Evolutionary conservation across 2,113 vertebrate species (phyloP), one percentile per base, ranked within the genome.

Genomic region (Alethe castanea): DNA sequence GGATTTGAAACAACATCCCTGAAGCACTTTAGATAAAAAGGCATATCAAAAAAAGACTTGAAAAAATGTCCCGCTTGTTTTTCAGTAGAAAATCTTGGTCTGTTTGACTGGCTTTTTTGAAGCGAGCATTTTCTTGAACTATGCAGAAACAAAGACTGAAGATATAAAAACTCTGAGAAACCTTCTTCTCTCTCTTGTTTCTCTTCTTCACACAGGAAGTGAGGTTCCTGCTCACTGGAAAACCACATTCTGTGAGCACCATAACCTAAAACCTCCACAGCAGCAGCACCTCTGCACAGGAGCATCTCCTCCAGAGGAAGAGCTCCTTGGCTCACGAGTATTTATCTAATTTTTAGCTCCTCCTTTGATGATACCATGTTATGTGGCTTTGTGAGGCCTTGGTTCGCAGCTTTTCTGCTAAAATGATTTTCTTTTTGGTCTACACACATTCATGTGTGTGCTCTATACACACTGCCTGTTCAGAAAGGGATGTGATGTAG

Each of bases 381-480:
- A 3, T n/a, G 3, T 64, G 28, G 28, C 19, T 54, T 50, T 80
- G 9, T 45, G 35, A n/a, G 7, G 8, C 5, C 18, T 81, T 52
- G 26, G 5, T 54, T 65, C 77, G 57, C 7, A 80, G 12, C 4
- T 74, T 73, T 48, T 62, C 36, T 38, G 28, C 18, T 54, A 35
- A 24, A 78, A 61, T 25, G 14, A 17, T 38, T 50, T 59, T 59
- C 3, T 29, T 60, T 77, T n/a, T 47, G 23, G 8, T 45, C 42
- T 28, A 12, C 9, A 28, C 2, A 24, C 2, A 4, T 15, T 2
- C 4, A 8, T 1, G 3, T n/a, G 3, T n/a, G 19, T 38, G 19
- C 16, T 45, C 19, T 19, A 5, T n/a, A 9, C 8, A 19, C 60
- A 33, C 22, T 29, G 16, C 11, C 26, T 0, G 0, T 11, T 6